phyloP scores from a whole-genome alignment of 1,140 invertebrate species.

The Latrodectus geometricus region DNA sequence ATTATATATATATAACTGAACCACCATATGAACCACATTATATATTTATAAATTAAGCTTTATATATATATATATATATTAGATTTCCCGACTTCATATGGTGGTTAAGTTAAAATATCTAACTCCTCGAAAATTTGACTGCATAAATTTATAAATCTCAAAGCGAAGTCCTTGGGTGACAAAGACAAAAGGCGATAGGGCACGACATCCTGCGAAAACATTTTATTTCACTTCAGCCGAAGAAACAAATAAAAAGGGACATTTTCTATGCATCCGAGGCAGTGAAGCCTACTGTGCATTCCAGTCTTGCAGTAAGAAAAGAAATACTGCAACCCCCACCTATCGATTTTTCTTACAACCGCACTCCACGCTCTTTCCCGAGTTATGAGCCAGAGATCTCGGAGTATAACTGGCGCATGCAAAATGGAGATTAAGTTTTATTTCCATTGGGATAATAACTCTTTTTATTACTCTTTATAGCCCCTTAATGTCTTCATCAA shows the following conservation, averaged over 20 bases:
- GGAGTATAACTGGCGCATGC: conserved; percentile 31
- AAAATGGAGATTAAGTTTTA: conserved; percentile 58
- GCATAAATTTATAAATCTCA: too few species aligned
- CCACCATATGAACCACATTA: too few species aligned
- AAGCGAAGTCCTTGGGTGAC: too few species aligned
- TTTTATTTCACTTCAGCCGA: neutral
- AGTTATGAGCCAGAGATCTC: conserved; percentile 21
- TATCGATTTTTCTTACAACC: conserved; percentile 20
- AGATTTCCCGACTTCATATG: too few species aligned
- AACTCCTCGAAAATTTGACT: too few species aligned
- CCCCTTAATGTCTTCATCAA: conserved; percentile 55
- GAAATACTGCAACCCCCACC: neutral
- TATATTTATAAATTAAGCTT: too few species aligned
- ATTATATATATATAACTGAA: too few species aligned
- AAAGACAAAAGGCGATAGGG: neutral
- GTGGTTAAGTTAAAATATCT: too few species aligned
- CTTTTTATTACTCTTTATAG: conserved; percentile 52
- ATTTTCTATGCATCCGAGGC: neutral
- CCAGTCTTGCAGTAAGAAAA: neutral
- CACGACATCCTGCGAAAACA: neutral
- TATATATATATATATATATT: too few species aligned
- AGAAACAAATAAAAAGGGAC: neutral
- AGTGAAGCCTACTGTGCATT: neutral
- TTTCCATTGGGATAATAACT: conserved; percentile 51
- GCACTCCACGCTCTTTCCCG: conserved; percentile 1